Base-by-base conservation (phyloP, 2,888 invertebrate species). In the Phortica okadai region DNA sequence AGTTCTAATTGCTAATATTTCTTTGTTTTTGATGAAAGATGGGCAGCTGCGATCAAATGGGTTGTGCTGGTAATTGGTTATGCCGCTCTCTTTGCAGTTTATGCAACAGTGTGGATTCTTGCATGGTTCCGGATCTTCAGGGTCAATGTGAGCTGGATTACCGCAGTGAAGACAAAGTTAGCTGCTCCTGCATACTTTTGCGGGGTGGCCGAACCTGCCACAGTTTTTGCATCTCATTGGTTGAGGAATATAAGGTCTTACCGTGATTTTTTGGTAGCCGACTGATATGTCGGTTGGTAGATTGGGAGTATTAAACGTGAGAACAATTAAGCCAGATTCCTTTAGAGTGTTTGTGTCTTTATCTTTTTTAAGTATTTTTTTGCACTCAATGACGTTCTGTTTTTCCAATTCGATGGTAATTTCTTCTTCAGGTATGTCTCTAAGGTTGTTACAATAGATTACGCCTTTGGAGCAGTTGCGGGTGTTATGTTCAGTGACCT, bases 351-450 rank as follows among this genome's bases (percentile, higher is more conserved):
- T n/a, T n/a, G 8, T 21, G 6, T n/a, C 33, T 10, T 66, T 6
- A 66, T 69, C 72, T 59, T 69, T 74, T 74, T 69, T 70, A 59
- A 62, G 59, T 66, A 74, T 66, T 66, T 66, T 41, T 41, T 66
- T 41, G 14, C 42, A 59, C 11, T 66, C 41, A 41, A 41, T 66
- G 1, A 41, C 66, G 21, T 66, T 66, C 11, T 66, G 8, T 5
- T 10, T 10, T 66, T 66, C 41, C 11, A 41, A 14, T 66, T 33
- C 66, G 66, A n/a, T n/a, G n/a, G n/a, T n/a, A n/a, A n/a, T n/a
- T n/a, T n/a, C n/a, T n/a, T n/a, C n/a, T n/a, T n/a, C n/a, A n/a
- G n/a, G n/a, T n/a, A n/a, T n/a, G n/a, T n/a, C n/a, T n/a, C n/a
- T n/a, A n/a, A n/a, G n/a, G n/a, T 41, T 66, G n/a, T 66, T 66